These are phyloP conservation scores for Limnephilus marmoratus DNA, from an alignment of 2,888 invertebrate species.

Conservation along the genomic window DNA sequence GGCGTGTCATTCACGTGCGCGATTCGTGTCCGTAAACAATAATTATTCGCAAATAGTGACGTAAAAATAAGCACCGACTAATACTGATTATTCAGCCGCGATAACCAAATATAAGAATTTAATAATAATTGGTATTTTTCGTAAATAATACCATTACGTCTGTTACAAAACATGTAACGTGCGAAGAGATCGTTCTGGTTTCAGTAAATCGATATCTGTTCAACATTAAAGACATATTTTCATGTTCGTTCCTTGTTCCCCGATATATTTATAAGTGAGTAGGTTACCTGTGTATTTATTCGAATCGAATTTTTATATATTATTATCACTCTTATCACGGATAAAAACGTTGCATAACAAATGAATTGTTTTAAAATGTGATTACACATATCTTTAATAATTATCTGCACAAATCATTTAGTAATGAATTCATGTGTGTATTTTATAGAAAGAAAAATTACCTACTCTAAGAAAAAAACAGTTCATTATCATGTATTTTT, in stretches of 20 bases:
- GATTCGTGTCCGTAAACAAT: not conserved
- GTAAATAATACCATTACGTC: not conserved
- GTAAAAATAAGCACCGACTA: not conserved
- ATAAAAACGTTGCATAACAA: not conserved
- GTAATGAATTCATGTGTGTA: not conserved
- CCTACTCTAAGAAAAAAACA: not conserved
- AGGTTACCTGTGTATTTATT: not conserved
- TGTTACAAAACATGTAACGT: not conserved
- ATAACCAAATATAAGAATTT: not conserved
- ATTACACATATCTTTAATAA: not conserved
- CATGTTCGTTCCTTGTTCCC: not conserved
- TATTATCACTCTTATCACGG: not conserved
- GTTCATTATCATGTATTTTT: not conserved
- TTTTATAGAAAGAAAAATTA: not conserved
- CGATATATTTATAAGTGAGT: not conserved
- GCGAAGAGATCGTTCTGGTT: not conserved
- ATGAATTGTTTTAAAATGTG: not conserved
- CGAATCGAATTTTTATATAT: too few species aligned
- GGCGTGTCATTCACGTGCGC: slow-evolving; percentile 9
- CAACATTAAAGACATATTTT: not conserved
- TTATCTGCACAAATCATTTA: not conserved
- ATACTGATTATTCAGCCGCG: not conserved
- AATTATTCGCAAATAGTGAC: not conserved
- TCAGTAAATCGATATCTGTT: not conserved
- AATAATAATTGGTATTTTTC: not conserved